Evolutionary conservation across 2,113 vertebrate species (phyloP).

Genomic region (Eulemur rufifrons): DNA sequence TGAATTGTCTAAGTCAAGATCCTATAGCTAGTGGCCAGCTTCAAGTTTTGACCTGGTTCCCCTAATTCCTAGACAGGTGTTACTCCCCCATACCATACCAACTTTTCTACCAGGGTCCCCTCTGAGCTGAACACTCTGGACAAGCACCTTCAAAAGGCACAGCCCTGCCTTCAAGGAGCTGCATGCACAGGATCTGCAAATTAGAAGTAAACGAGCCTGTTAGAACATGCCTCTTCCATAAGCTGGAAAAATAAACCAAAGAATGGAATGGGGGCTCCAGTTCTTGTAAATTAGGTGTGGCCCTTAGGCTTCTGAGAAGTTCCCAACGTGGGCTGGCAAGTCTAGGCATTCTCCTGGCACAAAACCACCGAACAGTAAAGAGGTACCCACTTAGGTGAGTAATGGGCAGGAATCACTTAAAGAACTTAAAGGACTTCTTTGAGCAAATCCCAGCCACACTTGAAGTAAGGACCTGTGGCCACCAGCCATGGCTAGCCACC

Average conservation of each 20-base stretch:
- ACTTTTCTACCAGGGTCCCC: not conserved
- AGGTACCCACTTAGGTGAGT: not conserved
- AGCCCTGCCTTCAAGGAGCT: not conserved
- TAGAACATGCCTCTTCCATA: not conserved
- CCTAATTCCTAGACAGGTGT: not conserved
- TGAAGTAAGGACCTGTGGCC: not conserved
- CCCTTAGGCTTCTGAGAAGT: constrained; percentile 27
- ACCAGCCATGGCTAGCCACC: constrained; percentile 2
- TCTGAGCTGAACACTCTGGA: not conserved
- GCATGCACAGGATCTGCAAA: not conserved
- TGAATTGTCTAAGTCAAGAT: not conserved
- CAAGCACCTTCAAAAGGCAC: not conserved
- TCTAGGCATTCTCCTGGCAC: constrained; percentile 14
- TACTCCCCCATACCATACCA: not conserved
- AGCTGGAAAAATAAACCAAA: not conserved
- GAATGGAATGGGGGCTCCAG: not conserved
- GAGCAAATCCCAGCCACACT: not conserved
- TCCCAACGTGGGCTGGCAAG: constrained; percentile 6
- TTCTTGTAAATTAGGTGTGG: constrained; percentile 29
- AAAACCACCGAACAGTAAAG: not conserved
- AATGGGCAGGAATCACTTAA: not conserved
- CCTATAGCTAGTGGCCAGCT: not conserved
- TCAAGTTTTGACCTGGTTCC: not conserved
- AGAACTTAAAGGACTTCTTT: constrained; percentile 43
- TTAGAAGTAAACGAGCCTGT: not conserved